A percentile compares a stretch with the other conserved stretches of the same genome.
Evolutionary conservation across 2,797 vertebrate species (phyloP).

Genomic region (Lacerta viridis): DNA sequence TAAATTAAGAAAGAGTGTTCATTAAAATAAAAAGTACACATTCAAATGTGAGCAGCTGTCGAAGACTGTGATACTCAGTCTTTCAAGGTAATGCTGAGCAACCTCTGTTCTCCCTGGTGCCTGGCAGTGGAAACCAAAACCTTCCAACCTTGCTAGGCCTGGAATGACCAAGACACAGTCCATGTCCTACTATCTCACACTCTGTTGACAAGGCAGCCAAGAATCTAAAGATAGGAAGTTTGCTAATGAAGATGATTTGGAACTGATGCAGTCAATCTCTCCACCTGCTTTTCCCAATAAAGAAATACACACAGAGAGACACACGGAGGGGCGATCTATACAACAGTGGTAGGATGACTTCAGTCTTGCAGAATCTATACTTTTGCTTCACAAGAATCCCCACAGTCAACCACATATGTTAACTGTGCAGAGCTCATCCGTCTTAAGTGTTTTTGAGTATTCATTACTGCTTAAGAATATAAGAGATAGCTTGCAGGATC

Average conservation of each 20-base stretch:
- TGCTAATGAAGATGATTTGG: slow-evolving; percentile 21
- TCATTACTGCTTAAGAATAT: neutral
- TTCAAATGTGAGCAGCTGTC: slow-evolving; percentile 16
- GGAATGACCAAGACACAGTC: slow-evolving; percentile 46
- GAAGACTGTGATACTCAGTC: neutral
- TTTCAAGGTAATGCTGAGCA: neutral
- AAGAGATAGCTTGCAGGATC: neutral
- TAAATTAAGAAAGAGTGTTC: neutral
- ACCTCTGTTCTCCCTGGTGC: slow-evolving; percentile 6
- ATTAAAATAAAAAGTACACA: neutral
- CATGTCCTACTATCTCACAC: neutral
- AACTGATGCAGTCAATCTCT: neutral
- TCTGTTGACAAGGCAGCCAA: slow-evolving; percentile 64
- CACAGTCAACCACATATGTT: neutral
- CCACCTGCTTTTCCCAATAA: neutral
- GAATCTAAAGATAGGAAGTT: slow-evolving; percentile 59
- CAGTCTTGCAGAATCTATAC: neutral
- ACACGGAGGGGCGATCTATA: neutral
- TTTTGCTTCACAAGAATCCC: neutral
- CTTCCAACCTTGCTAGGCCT: slow-evolving; percentile 33
- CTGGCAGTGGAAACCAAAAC: slow-evolving; percentile 18
- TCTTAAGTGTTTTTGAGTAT: neutral
- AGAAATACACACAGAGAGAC: slow-evolving; percentile 19
- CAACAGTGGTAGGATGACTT: neutral
- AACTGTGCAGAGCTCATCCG: neutral